Evolutionary conservation across 2,888 invertebrate species (phyloP), one percentile per base, ranked within the genome.

Genomic region (Ennomos quercinarius): DNA sequence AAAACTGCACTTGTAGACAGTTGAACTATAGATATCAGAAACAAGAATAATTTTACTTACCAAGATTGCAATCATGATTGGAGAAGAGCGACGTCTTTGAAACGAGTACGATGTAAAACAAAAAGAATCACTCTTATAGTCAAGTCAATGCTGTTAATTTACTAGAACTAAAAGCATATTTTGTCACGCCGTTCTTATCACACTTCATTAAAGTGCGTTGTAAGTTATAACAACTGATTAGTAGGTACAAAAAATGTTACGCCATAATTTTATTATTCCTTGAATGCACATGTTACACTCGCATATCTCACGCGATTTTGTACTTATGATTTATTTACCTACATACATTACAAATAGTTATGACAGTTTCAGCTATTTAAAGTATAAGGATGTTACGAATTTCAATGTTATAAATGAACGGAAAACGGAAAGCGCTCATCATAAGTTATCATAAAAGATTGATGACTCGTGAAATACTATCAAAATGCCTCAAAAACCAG

Each of bases 131-230:
- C 39, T 58, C 40, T 53, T 58, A 58, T 58, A 58, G 9, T 39
- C 2, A 41, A 58, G 9, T 39, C 2, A 41, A 41, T 48, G 47
- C 40, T 58, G 47, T 44, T 58, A 43, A 48, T 35, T 52, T 9
- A 44, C 52, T 48, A 47, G 38, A 53, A 53, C 44, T 11, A 53
- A 45, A 39, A 36, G 40, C 5, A 48, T n/a, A n/a, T n/a, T 58
- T 53, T 39, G 52, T 43, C 35, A 9, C 48, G 52, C 41, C 48
- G 8, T 41, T 40, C 53, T 58, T 58, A 58, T 58, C 58, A 37
- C 12, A 53, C 43, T 58, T 52, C 52, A 53, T 58, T 44, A 58
- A 3, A 27, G 47, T 39, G 47, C 43, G 43, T 27, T 53, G 43
- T 44, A 48, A 43, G 43, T 27, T 53, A 40, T 44, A 48, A 43